Percentiles rank a stretch among this genome's conserved stretches.
phyloP scores from a whole-genome alignment of 2,888 invertebrate species.

The Apotomis turbidana region DNA sequence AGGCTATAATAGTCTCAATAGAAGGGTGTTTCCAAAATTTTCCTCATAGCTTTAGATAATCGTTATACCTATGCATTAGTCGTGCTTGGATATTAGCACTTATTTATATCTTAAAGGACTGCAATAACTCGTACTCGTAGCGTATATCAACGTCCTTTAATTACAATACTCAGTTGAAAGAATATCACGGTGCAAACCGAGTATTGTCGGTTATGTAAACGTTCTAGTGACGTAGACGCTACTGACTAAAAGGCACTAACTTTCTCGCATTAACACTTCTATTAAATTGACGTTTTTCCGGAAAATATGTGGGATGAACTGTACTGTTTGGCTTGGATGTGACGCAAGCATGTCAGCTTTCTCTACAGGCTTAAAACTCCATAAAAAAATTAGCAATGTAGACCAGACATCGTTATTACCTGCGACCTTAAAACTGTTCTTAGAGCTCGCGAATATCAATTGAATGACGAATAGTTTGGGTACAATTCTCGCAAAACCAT shows the following conservation, averaged over 20 bases:
- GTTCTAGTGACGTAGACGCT: slow-evolving; percentile 26
- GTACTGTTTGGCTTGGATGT: background rate
- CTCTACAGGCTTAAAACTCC: background rate
- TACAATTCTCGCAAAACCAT: too few species aligned
- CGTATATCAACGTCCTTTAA: background rate
- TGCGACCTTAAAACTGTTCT: background rate
- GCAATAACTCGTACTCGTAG: too few species aligned
- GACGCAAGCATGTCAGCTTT: slow-evolving; percentile 9
- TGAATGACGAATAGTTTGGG: too few species aligned
- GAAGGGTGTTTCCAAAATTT: too few species aligned
- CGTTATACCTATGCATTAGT: too few species aligned
- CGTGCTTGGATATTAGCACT: too few species aligned
- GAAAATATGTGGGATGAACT: slow-evolving; percentile 23
- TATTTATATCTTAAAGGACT: too few species aligned
- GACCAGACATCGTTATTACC: background rate
- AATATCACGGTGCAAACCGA: background rate
- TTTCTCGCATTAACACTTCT: slow-evolving; percentile 34
- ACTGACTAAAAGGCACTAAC: slow-evolving; percentile 22
- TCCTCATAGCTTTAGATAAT: too few species aligned
- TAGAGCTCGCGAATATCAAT: too few species aligned
- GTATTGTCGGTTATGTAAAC: slow-evolving; percentile 26
- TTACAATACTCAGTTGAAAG: background rate
- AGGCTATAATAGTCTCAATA: too few species aligned
- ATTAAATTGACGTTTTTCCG: slow-evolving; percentile 25
- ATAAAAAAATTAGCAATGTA: background rate